Evolutionary conservation across 2,113 vertebrate genomes (phyloP), one percentile per base, ranked within the genome.

Genomic region (Anarrhichthys ocellatus): DNA sequence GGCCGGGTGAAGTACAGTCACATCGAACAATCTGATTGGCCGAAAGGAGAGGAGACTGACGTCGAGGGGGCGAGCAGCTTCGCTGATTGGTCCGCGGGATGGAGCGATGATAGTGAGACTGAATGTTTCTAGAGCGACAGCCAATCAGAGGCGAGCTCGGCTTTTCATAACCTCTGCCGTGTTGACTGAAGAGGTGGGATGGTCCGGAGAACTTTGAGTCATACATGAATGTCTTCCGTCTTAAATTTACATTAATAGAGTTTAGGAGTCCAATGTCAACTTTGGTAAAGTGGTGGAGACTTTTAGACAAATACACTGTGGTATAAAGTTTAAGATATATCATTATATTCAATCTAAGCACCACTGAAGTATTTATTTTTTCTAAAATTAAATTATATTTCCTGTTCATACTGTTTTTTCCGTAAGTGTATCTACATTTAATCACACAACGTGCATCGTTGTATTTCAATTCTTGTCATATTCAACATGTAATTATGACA

Each of bases 21-120:
- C 14, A 81, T 74, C 1, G 6, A 36, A 10, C 20, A 5, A 44
- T 62, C 46, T 48, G 82, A 96, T 95, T 95, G 95, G 94, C 50
- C 58, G 78, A 89, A 4, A 11, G 11, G 83, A 87, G 50, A 90
- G 87, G 78, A 86, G 87, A 70, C 59, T 83, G 89, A 93, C 87
- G 94, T 86, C 63, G 27, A 2, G 18, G 52, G 59, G 79, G 63
- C 11, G 38, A 70, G 64, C 56, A n/a, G 17, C 54, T 0, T 18
- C 69, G n/a, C 67, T 83, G 93, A 95, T 96, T 96, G 95, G 95
- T 29, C 74, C 0, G 13, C 17, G 20, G 72, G 61, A 90, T 96
- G 95, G 94, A 96, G 89, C 81, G 95, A 95, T 90, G 88, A 95
- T 96, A 95, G 95, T 95, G 87, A 96, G 95, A 95, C 89, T 81